Conservation (phyloP, 2,113 vertebrate genomes). For the Myiozetetes cayanensis region DNA sequence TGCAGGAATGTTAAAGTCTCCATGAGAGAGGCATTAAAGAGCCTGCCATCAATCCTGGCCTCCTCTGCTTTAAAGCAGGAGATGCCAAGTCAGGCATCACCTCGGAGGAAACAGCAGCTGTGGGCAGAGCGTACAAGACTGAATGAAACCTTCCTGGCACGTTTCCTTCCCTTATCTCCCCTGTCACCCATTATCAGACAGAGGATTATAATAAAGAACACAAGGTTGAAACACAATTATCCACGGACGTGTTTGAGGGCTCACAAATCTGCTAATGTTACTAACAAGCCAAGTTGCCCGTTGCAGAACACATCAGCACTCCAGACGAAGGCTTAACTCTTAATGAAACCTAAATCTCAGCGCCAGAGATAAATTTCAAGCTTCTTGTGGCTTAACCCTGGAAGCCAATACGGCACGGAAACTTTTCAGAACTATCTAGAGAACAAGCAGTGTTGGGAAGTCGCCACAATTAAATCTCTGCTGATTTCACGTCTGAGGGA, state of each 20-base stretch:
- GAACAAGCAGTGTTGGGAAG: not conserved
- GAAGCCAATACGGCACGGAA: conserved; percentile 25
- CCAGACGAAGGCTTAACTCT: conserved; percentile 22
- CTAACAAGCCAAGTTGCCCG: not conserved
- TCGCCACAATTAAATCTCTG: not conserved
- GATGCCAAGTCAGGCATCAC: conserved; percentile 24
- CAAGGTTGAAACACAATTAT: conserved; percentile 31
- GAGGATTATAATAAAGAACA: conserved; percentile 35
- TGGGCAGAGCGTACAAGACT: not conserved
- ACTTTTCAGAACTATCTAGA: conserved; percentile 19
- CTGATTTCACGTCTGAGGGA: not conserved
- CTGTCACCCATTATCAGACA: conserved; percentile 29
- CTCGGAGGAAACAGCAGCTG: conserved; percentile 28
- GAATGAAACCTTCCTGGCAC: conserved; percentile 31
- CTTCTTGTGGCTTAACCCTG: conserved; percentile 31
- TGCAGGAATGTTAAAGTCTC: conserved; percentile 64
- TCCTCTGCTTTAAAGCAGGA: conserved; percentile 58
- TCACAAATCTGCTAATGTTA: conserved; percentile 39
- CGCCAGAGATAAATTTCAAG: conserved; percentile 26
- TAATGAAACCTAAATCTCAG: conserved; percentile 39
- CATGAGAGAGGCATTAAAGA: conserved; percentile 47
- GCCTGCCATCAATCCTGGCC: conserved; percentile 59
- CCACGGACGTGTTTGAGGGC: not conserved
- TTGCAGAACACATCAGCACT: conserved; percentile 34
- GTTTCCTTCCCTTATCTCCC: conserved; percentile 59